Evolutionary conservation across 2,113 vertebrate species (phyloP).

Genomic region (Rhinopithecus roxellana): DNA sequence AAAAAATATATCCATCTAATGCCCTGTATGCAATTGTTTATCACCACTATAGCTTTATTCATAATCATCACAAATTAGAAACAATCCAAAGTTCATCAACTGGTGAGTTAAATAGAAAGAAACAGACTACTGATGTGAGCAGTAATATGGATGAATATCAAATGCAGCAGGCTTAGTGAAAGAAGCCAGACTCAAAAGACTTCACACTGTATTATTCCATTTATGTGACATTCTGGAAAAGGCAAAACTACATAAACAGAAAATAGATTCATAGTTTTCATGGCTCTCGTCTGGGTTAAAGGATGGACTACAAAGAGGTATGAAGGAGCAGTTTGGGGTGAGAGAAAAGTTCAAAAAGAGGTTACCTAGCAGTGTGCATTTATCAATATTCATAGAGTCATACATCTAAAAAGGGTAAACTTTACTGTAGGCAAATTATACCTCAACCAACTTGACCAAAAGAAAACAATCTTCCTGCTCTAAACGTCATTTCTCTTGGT

Average conservation of each 20-base stretch:
- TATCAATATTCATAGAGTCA: not conserved
- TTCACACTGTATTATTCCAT: not conserved
- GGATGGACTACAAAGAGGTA: not conserved
- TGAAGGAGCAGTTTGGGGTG: not conserved
- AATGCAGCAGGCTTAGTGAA: not conserved
- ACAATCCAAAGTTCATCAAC: not conserved
- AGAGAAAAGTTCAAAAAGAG: not conserved
- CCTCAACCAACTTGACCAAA: not conserved
- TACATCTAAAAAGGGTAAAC: not conserved
- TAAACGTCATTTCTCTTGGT: conserved; percentile 28
- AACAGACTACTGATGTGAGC: not conserved
- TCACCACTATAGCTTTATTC: not conserved
- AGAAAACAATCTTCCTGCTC: not conserved
- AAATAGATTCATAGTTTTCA: not conserved
- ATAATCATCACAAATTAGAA: not conserved
- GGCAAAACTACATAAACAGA: not conserved
- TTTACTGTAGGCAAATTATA: not conserved
- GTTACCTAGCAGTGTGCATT: not conserved
- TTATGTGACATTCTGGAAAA: not conserved
- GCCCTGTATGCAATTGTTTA: not conserved
- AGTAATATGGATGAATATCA: not conserved
- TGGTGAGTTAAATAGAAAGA: not conserved
- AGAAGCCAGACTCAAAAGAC: not conserved
- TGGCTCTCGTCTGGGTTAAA: not conserved
- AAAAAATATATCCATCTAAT: not conserved